A percentile compares a stretch with the other conserved stretches of the same genome.
phyloP scores from a whole-genome alignment of 1,140 invertebrate species.

The Euura lappo region DNA sequence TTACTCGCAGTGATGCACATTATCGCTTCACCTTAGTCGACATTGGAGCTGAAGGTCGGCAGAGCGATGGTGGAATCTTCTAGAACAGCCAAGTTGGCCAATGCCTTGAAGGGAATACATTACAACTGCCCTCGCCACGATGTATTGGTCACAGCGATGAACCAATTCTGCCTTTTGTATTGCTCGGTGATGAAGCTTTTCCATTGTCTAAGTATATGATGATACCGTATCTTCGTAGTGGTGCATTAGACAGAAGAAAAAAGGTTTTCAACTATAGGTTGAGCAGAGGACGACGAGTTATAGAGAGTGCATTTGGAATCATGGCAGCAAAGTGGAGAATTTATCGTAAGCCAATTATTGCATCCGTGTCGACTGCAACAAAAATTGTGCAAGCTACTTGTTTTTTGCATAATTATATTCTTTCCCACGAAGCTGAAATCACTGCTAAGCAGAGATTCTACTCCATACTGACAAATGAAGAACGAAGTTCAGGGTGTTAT shows the following conservation, averaged over 20 bases:
- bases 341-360: not conserved
- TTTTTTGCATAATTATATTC: not conserved
- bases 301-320: not conserved
- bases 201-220: slow-evolving; percentile 38
- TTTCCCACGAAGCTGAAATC: too few species aligned
- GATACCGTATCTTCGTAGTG: slow-evolving; percentile 48
- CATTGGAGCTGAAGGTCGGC: slow-evolving; percentile 45
- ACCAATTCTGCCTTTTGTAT: slow-evolving; percentile 35
- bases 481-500: too few species aligned
- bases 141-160: slow-evolving; percentile 30
- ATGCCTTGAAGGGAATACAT: slow-evolving; percentile 27
- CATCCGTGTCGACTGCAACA: not conserved
- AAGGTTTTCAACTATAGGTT: slow-evolving; percentile 51
- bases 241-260: slow-evolving; percentile 32
- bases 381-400: not conserved
- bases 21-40: slow-evolving; percentile 52
- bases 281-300: slow-evolving; percentile 7
- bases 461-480: too few species aligned
- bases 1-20: slow-evolving; percentile 49
- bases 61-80: slow-evolving; percentile 25
- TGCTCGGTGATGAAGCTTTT: slow-evolving; percentile 53
- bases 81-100: slow-evolving; percentile 39
- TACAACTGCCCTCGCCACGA: slow-evolving; percentile 34
- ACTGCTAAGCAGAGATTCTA: too few species aligned
- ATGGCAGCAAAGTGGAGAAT: not conserved